A percentile compares a stretch with the other conserved stretches of the same genome.
These are phyloP conservation scores for Oxygymnocypris stewartii DNA, from an alignment of 2,113 vertebrate species.

Conservation along the genomic window DNA sequence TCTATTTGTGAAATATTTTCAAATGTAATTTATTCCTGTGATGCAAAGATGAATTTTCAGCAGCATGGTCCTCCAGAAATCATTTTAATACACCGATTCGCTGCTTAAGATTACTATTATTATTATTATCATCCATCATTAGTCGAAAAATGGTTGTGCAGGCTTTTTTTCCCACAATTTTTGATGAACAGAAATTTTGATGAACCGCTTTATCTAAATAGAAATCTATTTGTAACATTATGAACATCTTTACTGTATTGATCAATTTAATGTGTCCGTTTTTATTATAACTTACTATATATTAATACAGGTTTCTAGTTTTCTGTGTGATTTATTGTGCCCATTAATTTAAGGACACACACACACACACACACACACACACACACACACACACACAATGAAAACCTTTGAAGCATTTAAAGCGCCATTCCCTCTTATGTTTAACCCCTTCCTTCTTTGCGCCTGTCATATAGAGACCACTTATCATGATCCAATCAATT, in stretches of 20 bases:
- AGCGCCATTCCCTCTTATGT: background rate
- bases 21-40: background rate
- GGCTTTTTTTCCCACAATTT: no score
- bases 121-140: background rate
- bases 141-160: background rate
- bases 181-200: background rate
- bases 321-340: background rate
- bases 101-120: background rate
- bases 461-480: background rate
- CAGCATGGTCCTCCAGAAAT: background rate
- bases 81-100: background rate
- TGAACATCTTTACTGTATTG: no score
- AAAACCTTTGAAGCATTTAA: background rate
- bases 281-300: background rate
- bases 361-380: no score
- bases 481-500: background rate
- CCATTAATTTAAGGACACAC: background rate
- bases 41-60: background rate
- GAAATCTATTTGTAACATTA: background rate
- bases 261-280: background rate
- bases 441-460: background rate
- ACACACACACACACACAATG: no score
- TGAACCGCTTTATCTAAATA: background rate
- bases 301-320: background rate
- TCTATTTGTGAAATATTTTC: background rate